A percentile compares a stretch with the other conserved stretches of the same genome.
phyloP scores from a whole-genome alignment of 1,140 invertebrate species.

The Drosophila hydei region DNA sequence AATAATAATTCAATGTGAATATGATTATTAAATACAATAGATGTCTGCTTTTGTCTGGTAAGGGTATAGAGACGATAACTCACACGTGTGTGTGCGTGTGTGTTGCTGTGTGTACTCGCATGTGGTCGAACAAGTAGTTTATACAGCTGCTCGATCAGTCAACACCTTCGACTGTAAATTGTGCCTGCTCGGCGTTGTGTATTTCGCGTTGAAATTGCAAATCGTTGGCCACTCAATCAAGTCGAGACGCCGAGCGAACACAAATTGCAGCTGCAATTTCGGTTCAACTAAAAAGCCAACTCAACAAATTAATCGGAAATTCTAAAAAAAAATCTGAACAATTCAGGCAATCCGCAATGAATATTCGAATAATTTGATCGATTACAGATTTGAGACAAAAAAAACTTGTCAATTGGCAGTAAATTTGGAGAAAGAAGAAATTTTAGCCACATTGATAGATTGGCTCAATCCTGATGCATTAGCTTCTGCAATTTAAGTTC shows the following conservation, averaged over 20 bases:
- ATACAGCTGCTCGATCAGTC: constrained; percentile 67
- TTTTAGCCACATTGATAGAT: too few relatives aligned
- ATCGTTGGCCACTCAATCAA: constrained; percentile 31
- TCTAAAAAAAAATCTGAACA: too few relatives aligned
- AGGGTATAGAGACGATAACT: constrained; percentile 10
- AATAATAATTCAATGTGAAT: too few relatives aligned
- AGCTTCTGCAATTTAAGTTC: too few relatives aligned
- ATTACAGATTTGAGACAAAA: too few relatives aligned
- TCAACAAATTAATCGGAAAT: constrained; percentile 5
- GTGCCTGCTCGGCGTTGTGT: neutral
- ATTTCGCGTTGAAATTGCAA: constrained; percentile 15
- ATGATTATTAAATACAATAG: too few relatives aligned
- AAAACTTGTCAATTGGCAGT: too few relatives aligned
- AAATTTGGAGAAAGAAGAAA: too few relatives aligned
- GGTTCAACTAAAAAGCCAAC: constrained; percentile 17
- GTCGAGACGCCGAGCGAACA: constrained; percentile 8
- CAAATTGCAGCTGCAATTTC: constrained; percentile 29
- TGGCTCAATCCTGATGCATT: too few relatives aligned
- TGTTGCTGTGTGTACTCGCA: constrained; percentile 7
- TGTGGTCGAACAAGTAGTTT: constrained; percentile 60
- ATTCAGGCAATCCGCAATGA: too few relatives aligned
- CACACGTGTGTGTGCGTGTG: constrained; percentile 1
- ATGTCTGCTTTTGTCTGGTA: too few relatives aligned
- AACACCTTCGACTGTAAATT: constrained; percentile 30
- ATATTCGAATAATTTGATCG: neutral